Evolutionary conservation across 1,140 invertebrate genomes (phyloP), one percentile per base, ranked within the genome.

Genomic region (Lucilia cuprina): DNA sequence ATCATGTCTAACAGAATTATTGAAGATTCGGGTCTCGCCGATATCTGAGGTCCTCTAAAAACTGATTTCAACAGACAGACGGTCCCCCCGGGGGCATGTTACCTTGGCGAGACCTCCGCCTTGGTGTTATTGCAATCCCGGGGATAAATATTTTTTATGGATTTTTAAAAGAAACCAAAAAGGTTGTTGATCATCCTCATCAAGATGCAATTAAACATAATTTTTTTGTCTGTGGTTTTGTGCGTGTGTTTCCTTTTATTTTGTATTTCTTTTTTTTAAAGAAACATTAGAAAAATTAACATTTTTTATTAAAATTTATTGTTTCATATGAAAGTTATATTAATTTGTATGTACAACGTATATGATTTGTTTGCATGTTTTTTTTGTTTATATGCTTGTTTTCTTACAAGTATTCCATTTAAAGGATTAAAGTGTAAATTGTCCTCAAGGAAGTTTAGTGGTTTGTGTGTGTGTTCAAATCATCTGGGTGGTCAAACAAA

Each of bases 111-210:
- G n/a, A n/a, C n/a, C n/a, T n/a, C n/a, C n/a, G n/a, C n/a, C n/a
- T n/a, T n/a, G n/a, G n/a, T n/a, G n/a, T n/a, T n/a, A n/a, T n/a
- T n/a, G n/a, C n/a, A n/a, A n/a, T n/a, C n/a, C n/a, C n/a, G n/a
- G n/a, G n/a, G n/a, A 70, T 70, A 70, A 70, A 70, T 70, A 70
- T 70, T 70, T 70, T n/a, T 70, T 70, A 70, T 70, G 65, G 65
- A 21, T 70, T 70, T 70, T 70, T 70, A 70, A 70, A 70, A 70
- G 65, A 70, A 70, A 70, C 19, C n/a, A 70, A 70, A 70, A 70
- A 70, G n/a, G 65, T 70, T 70, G n/a, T 21, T 70, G 65, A 21
- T 70, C 65, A 70, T 21, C 19, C n/a, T 70, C 65, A 70, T 70
- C 65, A 70, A 21, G 19, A 21, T 70, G 65, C 65, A 70, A 70